Conservation (phyloP, 2,888 invertebrate genomes). For the Chironomus riparius region DNA sequence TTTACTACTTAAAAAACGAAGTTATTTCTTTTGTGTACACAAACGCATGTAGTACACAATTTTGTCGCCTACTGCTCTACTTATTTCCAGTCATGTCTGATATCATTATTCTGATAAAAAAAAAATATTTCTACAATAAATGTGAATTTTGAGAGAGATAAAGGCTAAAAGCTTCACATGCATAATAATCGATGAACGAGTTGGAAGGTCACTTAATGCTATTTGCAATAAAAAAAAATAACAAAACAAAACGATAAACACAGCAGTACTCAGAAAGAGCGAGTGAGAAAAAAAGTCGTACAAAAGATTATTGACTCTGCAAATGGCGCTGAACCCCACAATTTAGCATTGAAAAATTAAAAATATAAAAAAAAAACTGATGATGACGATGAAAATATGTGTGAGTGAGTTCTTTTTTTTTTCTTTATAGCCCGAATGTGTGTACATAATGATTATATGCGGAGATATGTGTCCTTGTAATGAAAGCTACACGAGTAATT, state of each 20-base stretch:
- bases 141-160: too few relatives aligned
- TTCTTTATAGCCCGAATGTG: not conserved
- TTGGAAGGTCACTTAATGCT: constrained; percentile 18
- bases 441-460: not conserved
- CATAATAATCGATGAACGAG: constrained; percentile 16
- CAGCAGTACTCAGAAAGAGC: not conserved
- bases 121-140: too few relatives aligned
- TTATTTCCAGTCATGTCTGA: too few relatives aligned
- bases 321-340: constrained; percentile 24
- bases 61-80: too few relatives aligned
- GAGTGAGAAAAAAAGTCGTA: constrained; percentile 19
- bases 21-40: not conserved
- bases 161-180: not conserved
- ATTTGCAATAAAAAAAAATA: too few relatives aligned
- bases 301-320: constrained; percentile 25
- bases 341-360: constrained; percentile 23
- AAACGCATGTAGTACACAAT: too few relatives aligned
- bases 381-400: constrained; percentile 2
- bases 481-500: not conserved
- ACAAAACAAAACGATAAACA: not conserved
- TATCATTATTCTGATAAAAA: not conserved
- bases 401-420: not conserved
- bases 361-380: constrained; percentile 14
- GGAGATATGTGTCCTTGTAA: constrained; percentile 6
- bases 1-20: not conserved